phyloP scores from a whole-genome alignment of 2,888 invertebrate species.

The Diaphora mendica region DNA sequence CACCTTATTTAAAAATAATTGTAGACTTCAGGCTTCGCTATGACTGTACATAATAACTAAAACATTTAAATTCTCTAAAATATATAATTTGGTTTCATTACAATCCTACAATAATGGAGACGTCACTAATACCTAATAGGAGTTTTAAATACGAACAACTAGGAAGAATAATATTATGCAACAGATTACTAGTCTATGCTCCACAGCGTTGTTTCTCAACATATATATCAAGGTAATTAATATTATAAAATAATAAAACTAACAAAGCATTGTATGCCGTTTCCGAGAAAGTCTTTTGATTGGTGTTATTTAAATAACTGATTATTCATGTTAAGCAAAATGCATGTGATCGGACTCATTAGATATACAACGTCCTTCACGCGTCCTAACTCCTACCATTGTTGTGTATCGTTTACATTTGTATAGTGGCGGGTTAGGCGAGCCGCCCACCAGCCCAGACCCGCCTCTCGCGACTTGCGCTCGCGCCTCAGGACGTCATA shows the following conservation, averaged over 20 bases:
- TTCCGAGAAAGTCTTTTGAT: slow-evolving; percentile 77
- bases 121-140: slow-evolving; percentile 84
- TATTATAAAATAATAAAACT: slow-evolving; percentile 47
- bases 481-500: slow-evolving; percentile 15
- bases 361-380: slow-evolving; percentile 85
- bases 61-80: slow-evolving; percentile 84
- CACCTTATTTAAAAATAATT: slow-evolving; percentile 83
- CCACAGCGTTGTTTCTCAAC: slow-evolving; percentile 72
- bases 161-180: slow-evolving; percentile 85
- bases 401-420: slow-evolving; percentile 83
- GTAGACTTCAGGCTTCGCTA: slow-evolving; percentile 84
- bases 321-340: slow-evolving; percentile 84
- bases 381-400: slow-evolving; percentile 86
- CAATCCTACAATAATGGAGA: slow-evolving; percentile 84
- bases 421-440: slow-evolving; percentile 76
- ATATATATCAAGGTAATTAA: slow-evolving; percentile 52
- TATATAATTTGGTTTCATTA: slow-evolving; percentile 86
- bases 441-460: slow-evolving; percentile 70
- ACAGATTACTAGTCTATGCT: slow-evolving; percentile 81
- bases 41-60: slow-evolving; percentile 85
- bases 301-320: slow-evolving; percentile 84
- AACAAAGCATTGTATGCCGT: slow-evolving; percentile 63
- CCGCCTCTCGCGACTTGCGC: slow-evolving; percentile 62
- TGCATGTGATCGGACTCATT: slow-evolving; percentile 81
- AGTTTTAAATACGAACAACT: slow-evolving; percentile 85